These are phyloP conservation scores for Indri indri DNA, from an alignment of 2,113 vertebrate genomes.

Conservation along the genomic window DNA sequence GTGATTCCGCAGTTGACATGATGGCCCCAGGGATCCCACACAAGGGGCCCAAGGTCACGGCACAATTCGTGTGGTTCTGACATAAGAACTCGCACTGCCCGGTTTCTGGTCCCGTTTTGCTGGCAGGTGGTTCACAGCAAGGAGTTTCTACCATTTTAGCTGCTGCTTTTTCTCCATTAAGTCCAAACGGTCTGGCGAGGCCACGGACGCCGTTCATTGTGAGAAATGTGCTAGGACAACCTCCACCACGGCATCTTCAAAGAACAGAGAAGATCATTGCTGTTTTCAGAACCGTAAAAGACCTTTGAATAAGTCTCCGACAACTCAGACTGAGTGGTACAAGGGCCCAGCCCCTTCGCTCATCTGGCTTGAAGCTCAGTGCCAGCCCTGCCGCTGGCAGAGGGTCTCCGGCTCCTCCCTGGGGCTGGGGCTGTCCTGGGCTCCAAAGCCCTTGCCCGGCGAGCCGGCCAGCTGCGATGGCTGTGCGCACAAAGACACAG, in stretches of 20 bases:
- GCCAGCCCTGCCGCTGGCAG: fast-evolving
- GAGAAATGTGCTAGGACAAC: neutral
- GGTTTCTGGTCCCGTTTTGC: neutral
- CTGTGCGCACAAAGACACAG: neutral
- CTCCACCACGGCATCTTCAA: neutral
- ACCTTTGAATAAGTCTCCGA: neutral
- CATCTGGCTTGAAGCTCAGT: fast-evolving
- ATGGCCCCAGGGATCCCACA: neutral
- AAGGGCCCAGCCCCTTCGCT: neutral
- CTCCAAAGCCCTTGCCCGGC: fast-evolving
- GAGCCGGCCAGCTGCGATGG: fast-evolving
- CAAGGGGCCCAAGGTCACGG: neutral
- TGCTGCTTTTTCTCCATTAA: neutral
- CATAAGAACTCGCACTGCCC: fast-evolving
- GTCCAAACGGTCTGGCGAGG: neutral
- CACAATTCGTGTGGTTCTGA: neutral
- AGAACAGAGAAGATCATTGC: neutral
- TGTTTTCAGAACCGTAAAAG: neutral
- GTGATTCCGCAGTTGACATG: neutral
- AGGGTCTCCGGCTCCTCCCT: fast-evolving
- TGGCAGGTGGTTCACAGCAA: neutral
- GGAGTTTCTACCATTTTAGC: neutral
- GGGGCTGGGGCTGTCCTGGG: too few relatives aligned
- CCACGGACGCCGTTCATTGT: neutral
- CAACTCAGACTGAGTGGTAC: fast-evolving